Evolutionary conservation across 2,113 vertebrate species (phyloP).

Genomic region (Lethenteron reissneri): DNA sequence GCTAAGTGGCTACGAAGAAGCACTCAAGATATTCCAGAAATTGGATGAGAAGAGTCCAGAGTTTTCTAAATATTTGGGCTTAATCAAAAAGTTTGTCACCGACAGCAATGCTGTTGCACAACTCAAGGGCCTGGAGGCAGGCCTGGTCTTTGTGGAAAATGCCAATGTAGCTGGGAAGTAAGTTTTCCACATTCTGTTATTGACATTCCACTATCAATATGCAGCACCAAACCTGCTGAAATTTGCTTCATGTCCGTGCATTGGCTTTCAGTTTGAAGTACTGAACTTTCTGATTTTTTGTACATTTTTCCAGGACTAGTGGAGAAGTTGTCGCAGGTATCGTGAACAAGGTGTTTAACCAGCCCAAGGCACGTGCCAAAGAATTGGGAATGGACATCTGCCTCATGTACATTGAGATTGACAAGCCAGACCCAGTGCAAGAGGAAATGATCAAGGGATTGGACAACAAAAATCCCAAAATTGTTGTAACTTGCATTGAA

Average conservation of each 20-base stretch:
- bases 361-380: constrained; percentile 84
- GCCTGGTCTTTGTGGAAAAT: constrained; percentile 55
- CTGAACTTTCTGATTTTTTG: background rate
- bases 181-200: constrained; percentile 21
- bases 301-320: constrained; percentile 42
- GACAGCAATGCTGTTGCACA: constrained; percentile 93
- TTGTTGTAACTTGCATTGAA: constrained; percentile 69
- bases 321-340: constrained; percentile 87
- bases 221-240: too few relatives aligned
- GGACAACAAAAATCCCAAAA: constrained; percentile 91
- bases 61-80: constrained; percentile 78
- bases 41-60: constrained; percentile 84
- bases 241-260: background rate
- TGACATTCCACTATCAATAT: background rate
- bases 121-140: constrained; percentile 81
- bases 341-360: constrained; percentile 94
- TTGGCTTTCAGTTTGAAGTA: background rate
- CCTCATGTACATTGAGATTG: constrained; percentile 82
- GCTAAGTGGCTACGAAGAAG: constrained; percentile 81
- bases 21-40: constrained; percentile 69
- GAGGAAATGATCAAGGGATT: constrained; percentile 83
- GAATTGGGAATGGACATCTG: constrained; percentile 78
- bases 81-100: constrained; percentile 85
- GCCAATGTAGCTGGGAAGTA: constrained; percentile 79
- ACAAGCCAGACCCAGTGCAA: constrained; percentile 70